phyloP scores from a whole-genome alignment of 2,797 vertebrate species.

The Enteromius afrohamiltoni region DNA sequence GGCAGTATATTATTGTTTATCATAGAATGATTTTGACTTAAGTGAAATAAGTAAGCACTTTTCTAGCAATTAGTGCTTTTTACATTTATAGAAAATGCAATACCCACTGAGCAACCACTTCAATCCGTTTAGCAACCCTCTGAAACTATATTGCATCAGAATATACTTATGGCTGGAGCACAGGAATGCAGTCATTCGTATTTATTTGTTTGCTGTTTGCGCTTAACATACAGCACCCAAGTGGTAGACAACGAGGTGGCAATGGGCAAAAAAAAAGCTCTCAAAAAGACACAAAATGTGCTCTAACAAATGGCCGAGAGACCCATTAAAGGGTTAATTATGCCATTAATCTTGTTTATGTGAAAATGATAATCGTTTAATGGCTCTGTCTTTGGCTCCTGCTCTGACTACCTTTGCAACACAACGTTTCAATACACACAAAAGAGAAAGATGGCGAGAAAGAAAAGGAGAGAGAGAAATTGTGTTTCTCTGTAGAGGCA shows the following conservation, averaged over 20 bases:
- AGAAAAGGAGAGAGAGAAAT: neutral
- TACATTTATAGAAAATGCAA: neutral
- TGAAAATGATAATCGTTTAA: conserved; percentile 28
- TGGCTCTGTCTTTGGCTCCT: neutral
- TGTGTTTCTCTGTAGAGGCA: neutral
- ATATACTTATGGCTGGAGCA: neutral
- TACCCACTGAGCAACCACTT: neutral
- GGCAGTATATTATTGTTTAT: neutral
- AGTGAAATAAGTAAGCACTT: neutral
- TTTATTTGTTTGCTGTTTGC: neutral
- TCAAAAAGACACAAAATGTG: neutral
- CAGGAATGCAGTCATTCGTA: neutral
- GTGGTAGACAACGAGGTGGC: neutral
- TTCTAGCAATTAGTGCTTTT: neutral
- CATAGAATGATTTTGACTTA: neutral
- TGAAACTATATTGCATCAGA: neutral
- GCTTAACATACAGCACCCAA: neutral
- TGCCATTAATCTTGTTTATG: conserved; percentile 22
- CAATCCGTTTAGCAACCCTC: neutral
- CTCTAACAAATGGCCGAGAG: neutral
- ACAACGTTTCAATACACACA: conserved; percentile 6
- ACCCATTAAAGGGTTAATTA: conserved; percentile 25
- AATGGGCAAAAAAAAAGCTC: neutral
- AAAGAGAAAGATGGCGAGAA: neutral
- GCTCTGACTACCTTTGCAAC: neutral